phyloP scores from a whole-genome alignment of 1,140 invertebrate genomes.

The Heterodera schachtii region DNA sequence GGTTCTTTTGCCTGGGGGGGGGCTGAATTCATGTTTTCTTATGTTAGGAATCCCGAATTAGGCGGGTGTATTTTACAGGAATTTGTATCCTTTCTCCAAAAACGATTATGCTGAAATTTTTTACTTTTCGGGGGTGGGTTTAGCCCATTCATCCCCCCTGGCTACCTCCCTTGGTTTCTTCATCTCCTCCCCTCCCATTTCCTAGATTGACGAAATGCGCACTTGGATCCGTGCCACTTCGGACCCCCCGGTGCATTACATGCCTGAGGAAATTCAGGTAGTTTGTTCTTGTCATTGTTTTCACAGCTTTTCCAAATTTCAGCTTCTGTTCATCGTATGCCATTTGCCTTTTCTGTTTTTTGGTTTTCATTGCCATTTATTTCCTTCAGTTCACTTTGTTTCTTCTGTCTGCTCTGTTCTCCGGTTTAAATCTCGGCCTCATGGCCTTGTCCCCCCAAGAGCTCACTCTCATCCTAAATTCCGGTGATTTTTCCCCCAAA shows the following conservation, averaged over 20 bases:
- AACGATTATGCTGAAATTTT: no score
- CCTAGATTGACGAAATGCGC: slow-evolving; percentile 60
- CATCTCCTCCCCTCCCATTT: not conserved
- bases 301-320: not conserved
- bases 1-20: not conserved
- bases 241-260: slow-evolving; percentile 59
- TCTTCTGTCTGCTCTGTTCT: slow-evolving; percentile 85
- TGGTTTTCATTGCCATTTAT: not conserved
- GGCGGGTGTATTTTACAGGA: no score
- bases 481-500: slow-evolving; percentile 38
- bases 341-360: not conserved
- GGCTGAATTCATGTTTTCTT: no score
- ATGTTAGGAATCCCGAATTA: no score
- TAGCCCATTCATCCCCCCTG: no score
- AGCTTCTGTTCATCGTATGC: slow-evolving; percentile 76
- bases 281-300: not conserved
- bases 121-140: no score
- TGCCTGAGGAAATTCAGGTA: slow-evolving; percentile 58
- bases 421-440: slow-evolving; percentile 91
- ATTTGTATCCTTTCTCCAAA: no score
- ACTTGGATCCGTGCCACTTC: slow-evolving; percentile 61
- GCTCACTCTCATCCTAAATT: slow-evolving; percentile 56
- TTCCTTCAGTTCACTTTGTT: slow-evolving; percentile 70
- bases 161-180: no score
- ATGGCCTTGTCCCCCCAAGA: slow-evolving; percentile 78